These are phyloP conservation scores for Calameuta filiformis DNA, from an alignment of 2,888 invertebrate genomes.

Conservation along the genomic window DNA sequence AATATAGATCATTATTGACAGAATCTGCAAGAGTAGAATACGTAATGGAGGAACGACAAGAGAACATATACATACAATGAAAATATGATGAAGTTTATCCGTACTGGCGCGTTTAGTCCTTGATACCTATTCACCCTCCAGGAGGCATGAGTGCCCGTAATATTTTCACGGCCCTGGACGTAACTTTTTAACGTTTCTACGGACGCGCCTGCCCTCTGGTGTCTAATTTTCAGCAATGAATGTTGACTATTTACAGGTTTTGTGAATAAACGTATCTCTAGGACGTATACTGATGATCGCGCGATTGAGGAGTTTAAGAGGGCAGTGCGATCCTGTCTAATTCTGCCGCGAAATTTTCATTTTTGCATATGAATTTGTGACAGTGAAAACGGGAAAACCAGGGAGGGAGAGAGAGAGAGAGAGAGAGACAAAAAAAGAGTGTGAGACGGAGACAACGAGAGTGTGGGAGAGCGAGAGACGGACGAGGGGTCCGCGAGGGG, in stretches of 20 bases:
- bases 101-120: too few relatives aligned
- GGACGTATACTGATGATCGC: conserved; percentile 33
- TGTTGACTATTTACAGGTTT: conserved; percentile 56
- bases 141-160: conserved; percentile 1
- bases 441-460: too few relatives aligned
- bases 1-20: too few relatives aligned
- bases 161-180: conserved; percentile 49
- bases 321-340: too few relatives aligned
- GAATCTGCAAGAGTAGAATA: too few relatives aligned
- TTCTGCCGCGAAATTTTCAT: not conserved
- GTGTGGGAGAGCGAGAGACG: too few relatives aligned
- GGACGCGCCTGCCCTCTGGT: conserved; percentile 57
- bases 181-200: conserved; percentile 48
- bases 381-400: too few relatives aligned
- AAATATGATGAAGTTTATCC: too few relatives aligned
- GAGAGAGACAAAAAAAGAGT: not conserved
- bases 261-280: conserved; percentile 34
- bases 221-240: conserved; percentile 57
- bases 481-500: not conserved
- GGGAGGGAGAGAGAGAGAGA: not conserved
- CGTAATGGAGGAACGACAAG: too few relatives aligned
- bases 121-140: too few relatives aligned
- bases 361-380: too few relatives aligned
- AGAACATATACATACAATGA: too few relatives aligned
- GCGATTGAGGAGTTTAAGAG: conserved; percentile 3